Conservation (phyloP, 2,113 vertebrate species). For the Vulpes ferrilata region DNA sequence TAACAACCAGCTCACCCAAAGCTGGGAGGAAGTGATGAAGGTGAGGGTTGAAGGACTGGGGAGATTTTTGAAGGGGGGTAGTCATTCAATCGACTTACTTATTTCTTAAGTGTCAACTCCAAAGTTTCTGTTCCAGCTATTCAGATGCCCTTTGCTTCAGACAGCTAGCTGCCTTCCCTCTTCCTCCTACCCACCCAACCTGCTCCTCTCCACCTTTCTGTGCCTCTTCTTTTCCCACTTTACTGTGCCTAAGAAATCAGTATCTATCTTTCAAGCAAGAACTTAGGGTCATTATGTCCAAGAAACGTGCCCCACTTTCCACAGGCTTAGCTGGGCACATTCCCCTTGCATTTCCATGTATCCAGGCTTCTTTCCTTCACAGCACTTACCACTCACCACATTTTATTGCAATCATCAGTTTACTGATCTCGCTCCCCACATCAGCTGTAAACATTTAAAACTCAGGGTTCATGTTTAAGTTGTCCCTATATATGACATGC, state of each 20-base stretch:
- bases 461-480: background rate
- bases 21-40: background rate
- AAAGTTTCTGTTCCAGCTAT: background rate
- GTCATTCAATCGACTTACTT: background rate
- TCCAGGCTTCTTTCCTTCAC: background rate
- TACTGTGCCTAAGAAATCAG: background rate
- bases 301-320: background rate
- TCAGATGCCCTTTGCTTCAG: background rate
- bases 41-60: background rate
- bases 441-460: background rate
- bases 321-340: background rate
- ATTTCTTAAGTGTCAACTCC: background rate
- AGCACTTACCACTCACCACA: background rate
- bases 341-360: background rate
- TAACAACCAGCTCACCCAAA: background rate
- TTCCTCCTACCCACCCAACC: background rate
- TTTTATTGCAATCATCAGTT: slow-evolving; percentile 2
- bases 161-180: background rate
- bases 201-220: background rate
- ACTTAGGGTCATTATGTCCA: background rate
- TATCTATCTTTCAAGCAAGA: background rate
- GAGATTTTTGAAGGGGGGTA: background rate
- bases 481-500: background rate
- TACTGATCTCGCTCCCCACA: background rate
- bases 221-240: background rate